A percentile compares a stretch with the other conserved stretches of the same genome.
Evolutionary conservation across 2,113 vertebrate species (phyloP).

Genomic region (Callaeas wilsoni): DNA sequence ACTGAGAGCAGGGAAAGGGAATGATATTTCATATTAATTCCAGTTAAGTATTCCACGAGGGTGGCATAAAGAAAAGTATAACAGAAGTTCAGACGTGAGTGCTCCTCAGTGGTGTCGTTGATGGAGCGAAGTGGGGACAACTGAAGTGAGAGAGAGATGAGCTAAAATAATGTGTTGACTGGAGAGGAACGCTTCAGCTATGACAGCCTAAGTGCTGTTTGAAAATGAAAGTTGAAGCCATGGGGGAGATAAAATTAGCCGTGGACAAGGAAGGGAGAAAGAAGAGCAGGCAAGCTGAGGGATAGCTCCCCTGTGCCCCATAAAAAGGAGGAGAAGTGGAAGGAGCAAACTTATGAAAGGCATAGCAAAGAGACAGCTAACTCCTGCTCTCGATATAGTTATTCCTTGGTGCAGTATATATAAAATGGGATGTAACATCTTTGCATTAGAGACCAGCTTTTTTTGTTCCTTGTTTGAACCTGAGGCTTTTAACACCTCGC

Average conservation of each 20-base stretch:
- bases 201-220: constrained; percentile 27
- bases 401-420: background rate
- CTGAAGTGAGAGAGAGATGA: constrained; percentile 13
- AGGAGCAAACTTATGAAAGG: constrained; percentile 36
- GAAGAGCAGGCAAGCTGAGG: constrained; percentile 1
- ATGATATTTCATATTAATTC: constrained; percentile 11
- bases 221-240: constrained; percentile 45
- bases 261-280: constrained; percentile 14
- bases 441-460: background rate
- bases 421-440: background rate
- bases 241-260: constrained; percentile 57
- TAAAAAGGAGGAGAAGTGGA: constrained; percentile 25
- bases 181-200: constrained; percentile 32
- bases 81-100: background rate
- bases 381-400: background rate
- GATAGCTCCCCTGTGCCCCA: constrained; percentile 33
- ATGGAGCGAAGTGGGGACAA: background rate
- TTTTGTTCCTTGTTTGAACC: background rate
- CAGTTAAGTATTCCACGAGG: constrained; percentile 1
- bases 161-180: constrained; percentile 46
- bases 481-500: background rate
- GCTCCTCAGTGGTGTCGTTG: constrained; percentile 11
- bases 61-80: background rate
- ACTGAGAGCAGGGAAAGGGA: background rate
- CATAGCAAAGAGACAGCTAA: constrained; percentile 28